Evolutionary conservation across 2,113 vertebrate species (phyloP), one percentile per base, ranked within the genome.

Genomic region (Myotis lucifugus): DNA sequence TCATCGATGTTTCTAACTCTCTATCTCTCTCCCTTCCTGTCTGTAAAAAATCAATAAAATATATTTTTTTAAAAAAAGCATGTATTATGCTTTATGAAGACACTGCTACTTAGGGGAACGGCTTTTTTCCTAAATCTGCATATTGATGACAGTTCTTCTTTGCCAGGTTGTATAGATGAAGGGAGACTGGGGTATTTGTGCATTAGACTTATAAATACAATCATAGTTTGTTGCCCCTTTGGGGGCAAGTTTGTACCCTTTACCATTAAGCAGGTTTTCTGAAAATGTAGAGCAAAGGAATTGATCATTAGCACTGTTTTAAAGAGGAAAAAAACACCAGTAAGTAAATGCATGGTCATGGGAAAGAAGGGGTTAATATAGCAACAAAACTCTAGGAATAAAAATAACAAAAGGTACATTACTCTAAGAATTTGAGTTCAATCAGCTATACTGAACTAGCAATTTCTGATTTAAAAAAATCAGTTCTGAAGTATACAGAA

Each of bases 401-500:
- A 90, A 88, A 64, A 23, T 88, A 86, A 70, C 19, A 5, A 34
- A 95, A 77, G 32, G 6, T 78, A 18, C 2, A 10, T 64, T 72
- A 42, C 19, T 88, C 1, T 50, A 83, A 90, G 42, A 93, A 92
- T 83, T 94, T 61, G 9, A 70, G 6, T 93, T 85, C 69, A 73
- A 6, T 93, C 59, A 82, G 37, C 67, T 85, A 19, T 34, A 66
- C 8, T 66, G 70, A 92, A 42, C 48, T 74, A 73, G 61, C 77
- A 74, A 37, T 88, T 54, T 85, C 25, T 21, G 42, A 52, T 10
- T 40, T 11, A 21, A 69, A n/a, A 77, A 67, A 79, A 37, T 70
- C 29, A 56, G 23, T 56, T 93, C 82, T 94, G 50, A 90, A 85
- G 48, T 94, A 40, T 82, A 50, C 69, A 86, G 79, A 70, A 69